Percentiles rank a stretch among this genome's conserved stretches.
phyloP scores from a whole-genome alignment of 2,113 vertebrate species.

The Pyrgilauda ruficollis region DNA sequence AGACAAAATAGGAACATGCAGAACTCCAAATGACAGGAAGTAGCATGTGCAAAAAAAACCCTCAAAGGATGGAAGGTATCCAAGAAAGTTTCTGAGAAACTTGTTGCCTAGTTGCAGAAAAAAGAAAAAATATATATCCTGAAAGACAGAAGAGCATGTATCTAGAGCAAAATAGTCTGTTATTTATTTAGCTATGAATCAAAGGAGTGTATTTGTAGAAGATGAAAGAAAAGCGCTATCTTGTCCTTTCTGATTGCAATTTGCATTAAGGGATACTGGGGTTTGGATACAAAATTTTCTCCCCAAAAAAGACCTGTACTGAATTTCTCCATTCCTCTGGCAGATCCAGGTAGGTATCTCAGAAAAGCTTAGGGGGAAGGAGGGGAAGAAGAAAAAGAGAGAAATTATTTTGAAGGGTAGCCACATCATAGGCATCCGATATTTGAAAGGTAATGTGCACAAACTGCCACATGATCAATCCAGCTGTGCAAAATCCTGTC shows the following conservation, averaged over 20 bases:
- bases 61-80: not conserved
- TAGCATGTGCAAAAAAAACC: not conserved
- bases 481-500: not conserved
- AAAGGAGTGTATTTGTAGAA: not conserved
- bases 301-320: not conserved
- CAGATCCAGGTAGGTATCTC: not conserved
- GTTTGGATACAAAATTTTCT: not conserved
- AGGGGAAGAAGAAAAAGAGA: not conserved
- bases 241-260: not conserved
- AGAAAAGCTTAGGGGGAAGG: not conserved
- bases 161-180: not conserved
- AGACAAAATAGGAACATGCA: not conserved
- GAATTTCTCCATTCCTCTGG: not conserved
- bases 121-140: not conserved
- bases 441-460: not conserved
- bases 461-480: not conserved
- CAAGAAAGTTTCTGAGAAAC: not conserved
- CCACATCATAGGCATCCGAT: not conserved
- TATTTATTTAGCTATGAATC: not conserved
- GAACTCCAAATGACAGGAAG: not conserved
- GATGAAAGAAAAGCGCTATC: not conserved
- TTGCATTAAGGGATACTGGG: not conserved
- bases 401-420: not conserved
- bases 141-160: not conserved
- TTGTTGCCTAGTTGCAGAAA: not conserved